phyloP scores from a whole-genome alignment of 2,797 vertebrate genomes.

The Catamblyrhynchus diadema region DNA sequence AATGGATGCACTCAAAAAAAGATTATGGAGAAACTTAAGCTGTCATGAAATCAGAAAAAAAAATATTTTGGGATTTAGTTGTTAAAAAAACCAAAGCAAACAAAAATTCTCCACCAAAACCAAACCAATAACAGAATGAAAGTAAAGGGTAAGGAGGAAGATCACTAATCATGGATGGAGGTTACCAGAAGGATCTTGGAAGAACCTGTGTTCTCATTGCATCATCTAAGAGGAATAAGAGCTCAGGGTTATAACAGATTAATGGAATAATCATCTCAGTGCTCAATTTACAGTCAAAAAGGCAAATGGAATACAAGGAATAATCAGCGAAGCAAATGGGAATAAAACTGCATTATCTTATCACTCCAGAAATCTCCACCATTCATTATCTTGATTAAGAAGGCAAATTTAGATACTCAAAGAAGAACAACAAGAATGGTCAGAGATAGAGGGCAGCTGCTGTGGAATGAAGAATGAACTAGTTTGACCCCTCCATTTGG shows the following conservation, averaged over 20 bases:
- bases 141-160: not conserved
- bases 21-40: not conserved
- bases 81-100: not conserved
- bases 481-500: not conserved
- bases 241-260: not conserved
- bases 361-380: not conserved
- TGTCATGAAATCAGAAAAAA: not conserved
- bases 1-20: not conserved
- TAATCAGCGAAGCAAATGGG: not conserved
- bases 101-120: not conserved
- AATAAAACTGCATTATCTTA: not conserved
- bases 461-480: not conserved
- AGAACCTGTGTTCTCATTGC: not conserved
- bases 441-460: not conserved
- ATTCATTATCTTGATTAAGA: not conserved
- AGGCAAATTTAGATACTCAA: not conserved
- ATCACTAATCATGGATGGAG: not conserved
- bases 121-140: not conserved
- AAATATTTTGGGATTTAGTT: not conserved
- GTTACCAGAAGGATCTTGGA: not conserved
- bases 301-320: not conserved
- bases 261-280: not conserved
- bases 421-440: not conserved
- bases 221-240: not conserved
- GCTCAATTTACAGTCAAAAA: constrained; percentile 4